These are phyloP conservation scores for Bucorvus abyssinicus DNA, from an alignment of 2,797 vertebrate genomes.

Conservation along the genomic window DNA sequence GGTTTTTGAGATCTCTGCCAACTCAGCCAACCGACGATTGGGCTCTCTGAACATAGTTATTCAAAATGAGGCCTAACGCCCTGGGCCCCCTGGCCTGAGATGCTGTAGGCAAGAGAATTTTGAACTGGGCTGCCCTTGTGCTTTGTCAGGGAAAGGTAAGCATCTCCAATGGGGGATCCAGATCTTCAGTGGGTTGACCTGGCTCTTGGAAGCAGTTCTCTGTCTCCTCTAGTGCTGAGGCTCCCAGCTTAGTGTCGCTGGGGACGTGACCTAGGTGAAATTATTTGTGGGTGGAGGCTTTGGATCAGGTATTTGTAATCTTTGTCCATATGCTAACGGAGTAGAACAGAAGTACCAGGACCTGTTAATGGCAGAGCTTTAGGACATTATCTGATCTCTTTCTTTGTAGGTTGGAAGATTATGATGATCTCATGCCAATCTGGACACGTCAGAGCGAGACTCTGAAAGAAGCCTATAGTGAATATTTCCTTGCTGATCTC, in stretches of 20 bases:
- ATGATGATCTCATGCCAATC: constrained; percentile 82
- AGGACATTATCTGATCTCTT: background rate
- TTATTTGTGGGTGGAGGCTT: background rate
- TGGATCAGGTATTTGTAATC: background rate
- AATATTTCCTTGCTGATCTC: constrained; percentile 81
- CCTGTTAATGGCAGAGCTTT: background rate
- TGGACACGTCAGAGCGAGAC: constrained; percentile 72
- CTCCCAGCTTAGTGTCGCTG: background rate
- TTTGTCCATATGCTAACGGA: background rate
- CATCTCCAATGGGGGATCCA: background rate
- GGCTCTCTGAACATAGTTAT: background rate
- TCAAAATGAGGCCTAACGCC: background rate
- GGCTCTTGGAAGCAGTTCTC: background rate
- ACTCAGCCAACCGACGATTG: background rate
- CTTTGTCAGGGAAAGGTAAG: background rate
- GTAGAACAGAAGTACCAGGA: background rate
- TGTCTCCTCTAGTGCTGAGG: background rate
- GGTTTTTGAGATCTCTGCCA: background rate
- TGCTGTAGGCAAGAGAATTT: background rate
- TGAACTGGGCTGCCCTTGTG: fast-evolving
- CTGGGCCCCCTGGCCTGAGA: background rate
- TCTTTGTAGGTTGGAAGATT: constrained; percentile 85
- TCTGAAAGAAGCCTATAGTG: constrained; percentile 64
- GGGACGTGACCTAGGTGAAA: background rate
- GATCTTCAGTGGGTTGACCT: background rate